A percentile compares a stretch with the other conserved stretches of the same genome.
Evolutionary conservation across 2,888 invertebrate genomes (phyloP).

Genomic region (Prosopocoilus inquinatus): DNA sequence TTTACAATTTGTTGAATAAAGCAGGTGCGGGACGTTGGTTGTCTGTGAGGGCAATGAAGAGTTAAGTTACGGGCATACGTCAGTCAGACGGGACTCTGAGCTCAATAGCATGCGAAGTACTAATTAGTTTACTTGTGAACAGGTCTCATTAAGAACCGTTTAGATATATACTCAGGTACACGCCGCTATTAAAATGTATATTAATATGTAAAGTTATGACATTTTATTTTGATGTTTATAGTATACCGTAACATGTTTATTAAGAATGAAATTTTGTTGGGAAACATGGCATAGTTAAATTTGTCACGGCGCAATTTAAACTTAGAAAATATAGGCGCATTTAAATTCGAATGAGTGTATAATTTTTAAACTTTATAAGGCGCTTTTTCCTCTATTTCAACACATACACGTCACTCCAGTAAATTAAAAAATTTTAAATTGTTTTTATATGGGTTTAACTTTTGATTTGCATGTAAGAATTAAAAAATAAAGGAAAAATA

Average conservation of each 20-base stretch:
- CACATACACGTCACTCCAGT: too few relatives aligned
- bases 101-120: not conserved
- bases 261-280: constrained; percentile 23
- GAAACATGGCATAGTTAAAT: constrained; percentile 20
- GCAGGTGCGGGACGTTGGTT: not conserved
- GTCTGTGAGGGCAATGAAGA: not conserved
- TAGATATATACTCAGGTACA: not conserved
- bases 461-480: too few relatives aligned
- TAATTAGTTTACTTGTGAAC: constrained; percentile 14
- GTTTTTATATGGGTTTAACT: too few relatives aligned
- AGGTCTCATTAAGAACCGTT: constrained; percentile 8
- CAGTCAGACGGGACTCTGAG: not conserved
- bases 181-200: not conserved
- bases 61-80: not conserved
- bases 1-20: not conserved
- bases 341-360: too few relatives aligned
- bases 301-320: constrained; percentile 20
- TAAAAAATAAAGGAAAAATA: too few relatives aligned
- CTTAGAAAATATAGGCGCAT: constrained; percentile 11
- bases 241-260: constrained; percentile 20
- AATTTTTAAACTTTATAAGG: too few relatives aligned
- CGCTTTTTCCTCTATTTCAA: too few relatives aligned
- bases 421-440: too few relatives aligned
- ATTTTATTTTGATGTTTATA: constrained; percentile 20
- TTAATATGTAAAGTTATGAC: constrained; percentile 21